phyloP scores from a whole-genome alignment of 1,140 invertebrate species.

The Leptinotarsa undecemlineata region DNA sequence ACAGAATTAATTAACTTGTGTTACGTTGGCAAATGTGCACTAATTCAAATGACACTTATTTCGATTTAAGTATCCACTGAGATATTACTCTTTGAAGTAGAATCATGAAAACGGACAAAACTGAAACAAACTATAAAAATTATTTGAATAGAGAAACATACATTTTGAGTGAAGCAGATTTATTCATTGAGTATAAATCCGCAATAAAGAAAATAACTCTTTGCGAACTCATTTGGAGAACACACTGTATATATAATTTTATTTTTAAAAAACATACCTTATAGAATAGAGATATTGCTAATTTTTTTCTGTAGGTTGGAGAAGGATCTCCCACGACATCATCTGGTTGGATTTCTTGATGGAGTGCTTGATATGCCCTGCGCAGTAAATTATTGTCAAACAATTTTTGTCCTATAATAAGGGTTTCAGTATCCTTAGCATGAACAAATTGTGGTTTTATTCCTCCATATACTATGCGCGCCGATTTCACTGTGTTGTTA shows the following conservation, averaged over 20 bases:
- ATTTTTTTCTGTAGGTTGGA: conserved; percentile 66
- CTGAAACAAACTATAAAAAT: too few relatives aligned
- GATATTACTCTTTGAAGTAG: too few relatives aligned
- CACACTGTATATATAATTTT: background rate
- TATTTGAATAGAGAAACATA: too few relatives aligned
- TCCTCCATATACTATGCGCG: conserved; percentile 64
- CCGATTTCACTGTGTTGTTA: conserved; percentile 33
- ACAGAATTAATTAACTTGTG: too few relatives aligned
- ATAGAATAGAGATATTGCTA: conserved; percentile 74
- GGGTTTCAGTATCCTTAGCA: conserved; percentile 68
- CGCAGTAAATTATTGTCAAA: conserved; percentile 59
- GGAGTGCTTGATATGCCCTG: conserved; percentile 62
- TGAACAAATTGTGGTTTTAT: conserved; percentile 73
- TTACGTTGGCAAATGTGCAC: too few relatives aligned
- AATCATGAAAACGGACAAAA: too few relatives aligned
- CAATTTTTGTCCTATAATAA: conserved; percentile 62
- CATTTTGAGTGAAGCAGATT: too few relatives aligned
- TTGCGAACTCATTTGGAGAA: too few relatives aligned
- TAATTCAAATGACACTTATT: too few relatives aligned
- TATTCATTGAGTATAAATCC: too few relatives aligned
- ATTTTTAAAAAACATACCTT: conserved; percentile 56
- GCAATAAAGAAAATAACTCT: too few relatives aligned
- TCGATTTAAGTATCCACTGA: too few relatives aligned
- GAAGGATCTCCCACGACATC: conserved; percentile 66
- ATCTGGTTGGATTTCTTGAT: conserved; percentile 66